Base-by-base conservation (phyloP, 1,140 invertebrate species). In the Lepidurus apus region DNA sequence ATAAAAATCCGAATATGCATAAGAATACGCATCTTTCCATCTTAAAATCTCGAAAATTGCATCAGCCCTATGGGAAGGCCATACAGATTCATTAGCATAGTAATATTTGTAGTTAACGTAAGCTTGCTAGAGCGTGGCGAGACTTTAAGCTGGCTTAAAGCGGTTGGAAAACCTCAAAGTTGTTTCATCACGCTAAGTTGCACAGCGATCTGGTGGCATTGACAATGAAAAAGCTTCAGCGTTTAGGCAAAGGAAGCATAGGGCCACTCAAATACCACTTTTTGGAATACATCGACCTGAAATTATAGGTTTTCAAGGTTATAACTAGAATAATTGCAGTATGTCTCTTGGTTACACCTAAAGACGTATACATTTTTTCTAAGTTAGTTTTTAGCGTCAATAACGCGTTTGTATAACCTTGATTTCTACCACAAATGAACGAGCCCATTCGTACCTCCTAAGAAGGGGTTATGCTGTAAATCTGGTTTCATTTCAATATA, bases 231-330 rank as follows among this genome's bases (percentile, higher is more conserved):
- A 65, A 65, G 53, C 21, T 65, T 17, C 9, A 65, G 53, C 9
- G 17, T 21, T 65, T 9, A 65, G 53, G 53, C 53, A 47, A 47
- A 47, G 45, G 34, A 34, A 47, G 45, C 45, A 65, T 34, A 34
- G 34, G 34, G 0, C 53, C 21, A 65, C 53, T 13, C 53, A 21
- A 65, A 65, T 7, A 21, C 17, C 53, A 65, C 53, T 65, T 65
- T 9, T 65, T 65, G 53, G 53, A 65, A 65, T 65, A 13, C 53
- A 65, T 65, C 53, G 53, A 65, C 53, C 53, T 65, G 53, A 65
- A 65, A 65, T 17, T 65, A 21, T 13, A 65, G 21, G 53, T 65
- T 65, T 65, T 4, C 53, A 65, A 65, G 53, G 53, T 65, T 65
- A 65, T n/a, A 65, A 7, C 21, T 65, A 17, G n/a, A 13, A 34